phyloP scores from a whole-genome alignment of 2,797 vertebrate species.

The Tenualosa ilisha region DNA sequence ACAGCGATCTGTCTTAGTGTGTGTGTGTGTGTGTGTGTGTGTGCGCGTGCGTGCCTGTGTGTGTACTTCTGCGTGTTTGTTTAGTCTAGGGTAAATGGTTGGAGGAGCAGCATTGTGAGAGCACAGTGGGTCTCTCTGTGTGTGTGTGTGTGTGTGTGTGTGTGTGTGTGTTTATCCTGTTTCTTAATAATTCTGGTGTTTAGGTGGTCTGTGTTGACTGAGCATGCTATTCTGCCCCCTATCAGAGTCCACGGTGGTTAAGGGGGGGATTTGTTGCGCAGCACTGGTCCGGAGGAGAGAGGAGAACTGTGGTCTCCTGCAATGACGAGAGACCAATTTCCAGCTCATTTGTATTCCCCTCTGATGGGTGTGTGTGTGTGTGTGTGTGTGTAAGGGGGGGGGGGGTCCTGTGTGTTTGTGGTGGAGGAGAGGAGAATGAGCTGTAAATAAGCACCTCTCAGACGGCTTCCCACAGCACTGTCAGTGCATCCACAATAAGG shows the following conservation, averaged over 20 bases:
- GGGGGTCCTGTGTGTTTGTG: neutral
- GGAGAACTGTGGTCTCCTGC: neutral
- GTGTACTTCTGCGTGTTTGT: neutral
- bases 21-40: slow-evolving; percentile 11
- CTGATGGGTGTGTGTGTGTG: neutral
- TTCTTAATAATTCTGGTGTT: neutral
- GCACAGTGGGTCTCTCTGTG: neutral
- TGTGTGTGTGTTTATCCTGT: neutral
- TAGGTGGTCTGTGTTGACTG: neutral
- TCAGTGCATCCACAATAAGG: slow-evolving; percentile 58
- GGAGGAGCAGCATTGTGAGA: neutral
- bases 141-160: neutral
- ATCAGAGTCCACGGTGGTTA: neutral
- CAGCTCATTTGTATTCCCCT: slow-evolving; percentile 36
- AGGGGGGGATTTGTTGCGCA: neutral
- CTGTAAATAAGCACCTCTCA: slow-evolving; percentile 33
- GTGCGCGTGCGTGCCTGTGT: neutral
- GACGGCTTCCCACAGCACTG: slow-evolving; percentile 41
- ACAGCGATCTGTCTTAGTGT: slow-evolving; percentile 29
- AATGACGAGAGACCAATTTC: neutral
- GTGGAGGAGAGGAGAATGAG: neutral
- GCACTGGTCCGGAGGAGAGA: no score
- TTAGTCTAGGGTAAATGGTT: slow-evolving; percentile 5
- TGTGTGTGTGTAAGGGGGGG: neutral
- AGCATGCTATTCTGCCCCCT: neutral